A percentile compares a stretch with the other conserved stretches of the same genome.
Evolutionary conservation across 2,888 invertebrate genomes (phyloP).

Genomic region (Notodromas monacha): DNA sequence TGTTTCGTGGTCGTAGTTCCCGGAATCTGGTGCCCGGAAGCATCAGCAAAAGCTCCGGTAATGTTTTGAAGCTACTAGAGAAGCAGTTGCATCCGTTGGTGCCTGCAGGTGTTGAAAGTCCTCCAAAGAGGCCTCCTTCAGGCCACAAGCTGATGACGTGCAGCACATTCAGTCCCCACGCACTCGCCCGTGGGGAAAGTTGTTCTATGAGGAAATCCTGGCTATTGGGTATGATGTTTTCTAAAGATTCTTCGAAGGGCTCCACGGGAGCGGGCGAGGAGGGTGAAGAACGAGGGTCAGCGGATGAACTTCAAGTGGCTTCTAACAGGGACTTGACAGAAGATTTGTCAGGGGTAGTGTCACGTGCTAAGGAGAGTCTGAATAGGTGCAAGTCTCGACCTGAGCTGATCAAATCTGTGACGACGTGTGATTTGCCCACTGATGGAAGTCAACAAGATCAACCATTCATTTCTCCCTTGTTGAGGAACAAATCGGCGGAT

Average conservation of each 20-base stretch:
- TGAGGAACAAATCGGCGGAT: conserved; percentile 67
- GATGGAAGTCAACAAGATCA: conserved; percentile 19
- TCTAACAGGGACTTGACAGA: neutral
- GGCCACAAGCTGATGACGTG: neutral
- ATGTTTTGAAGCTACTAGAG: too few relatives aligned
- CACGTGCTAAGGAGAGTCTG: conserved; percentile 67
- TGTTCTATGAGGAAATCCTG: conserved; percentile 14
- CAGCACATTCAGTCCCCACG: neutral
- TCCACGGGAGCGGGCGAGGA: conserved; percentile 1
- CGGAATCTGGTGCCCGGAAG: too few relatives aligned
- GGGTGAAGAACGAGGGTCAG: neutral
- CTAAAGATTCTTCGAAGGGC: conserved; percentile 12
- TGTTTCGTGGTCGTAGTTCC: too few relatives aligned
- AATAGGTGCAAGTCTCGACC: conserved; percentile 44
- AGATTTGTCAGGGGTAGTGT: conserved; percentile 60
- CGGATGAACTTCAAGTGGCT: too few relatives aligned
- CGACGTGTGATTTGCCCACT: conserved; percentile 5
- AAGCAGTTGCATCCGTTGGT: too few relatives aligned
- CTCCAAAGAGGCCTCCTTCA: too few relatives aligned
- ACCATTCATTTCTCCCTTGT: too few relatives aligned
- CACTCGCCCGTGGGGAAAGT: neutral
- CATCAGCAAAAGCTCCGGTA: too few relatives aligned
- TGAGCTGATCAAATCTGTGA: conserved; percentile 26
- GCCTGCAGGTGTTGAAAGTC: too few relatives aligned
- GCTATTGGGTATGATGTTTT: conserved; percentile 16